These are phyloP conservation scores for Ischnura elegans DNA, from an alignment of 2,888 invertebrate genomes.

Conservation along the genomic window DNA sequence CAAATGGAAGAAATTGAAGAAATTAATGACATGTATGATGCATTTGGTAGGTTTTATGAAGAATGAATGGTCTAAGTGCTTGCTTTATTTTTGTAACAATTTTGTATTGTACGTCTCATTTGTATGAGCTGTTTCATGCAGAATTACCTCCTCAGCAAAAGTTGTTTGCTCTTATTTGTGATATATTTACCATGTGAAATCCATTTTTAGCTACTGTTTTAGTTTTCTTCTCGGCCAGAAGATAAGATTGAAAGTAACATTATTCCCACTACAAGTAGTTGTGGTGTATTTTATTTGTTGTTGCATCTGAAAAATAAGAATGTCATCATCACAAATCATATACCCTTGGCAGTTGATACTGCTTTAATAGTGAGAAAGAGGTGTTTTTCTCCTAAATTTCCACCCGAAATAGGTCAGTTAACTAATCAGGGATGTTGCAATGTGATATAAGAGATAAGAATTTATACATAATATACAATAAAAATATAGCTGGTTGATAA, in stretches of 20 bases:
- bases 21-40: slow-evolving; percentile 48
- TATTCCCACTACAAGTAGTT: too few species aligned
- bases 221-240: too few species aligned
- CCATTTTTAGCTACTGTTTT: not conserved
- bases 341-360: not conserved
- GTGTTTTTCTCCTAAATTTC: not conserved
- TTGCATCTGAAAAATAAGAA: not conserved
- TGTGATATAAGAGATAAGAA: not conserved
- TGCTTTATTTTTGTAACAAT: not conserved
- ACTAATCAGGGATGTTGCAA: not conserved
- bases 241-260: too few species aligned
- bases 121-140: not conserved
- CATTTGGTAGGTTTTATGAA: slow-evolving; percentile 34
- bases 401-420: not conserved
- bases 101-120: not conserved
- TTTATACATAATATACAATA: not conserved
- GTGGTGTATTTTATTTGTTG: too few species aligned
- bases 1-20: slow-evolving; percentile 43
- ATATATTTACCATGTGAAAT: not conserved
- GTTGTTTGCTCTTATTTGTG: not conserved
- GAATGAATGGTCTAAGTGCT: not conserved
- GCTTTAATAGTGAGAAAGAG: not conserved
- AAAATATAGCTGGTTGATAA: not conserved
- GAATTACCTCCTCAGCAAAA: not conserved
- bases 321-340: not conserved